A percentile compares a stretch with the other conserved stretches of the same genome.
These are phyloP conservation scores for Esperia sulphurella DNA, from an alignment of 2,888 invertebrate genomes.

Conservation along the genomic window DNA sequence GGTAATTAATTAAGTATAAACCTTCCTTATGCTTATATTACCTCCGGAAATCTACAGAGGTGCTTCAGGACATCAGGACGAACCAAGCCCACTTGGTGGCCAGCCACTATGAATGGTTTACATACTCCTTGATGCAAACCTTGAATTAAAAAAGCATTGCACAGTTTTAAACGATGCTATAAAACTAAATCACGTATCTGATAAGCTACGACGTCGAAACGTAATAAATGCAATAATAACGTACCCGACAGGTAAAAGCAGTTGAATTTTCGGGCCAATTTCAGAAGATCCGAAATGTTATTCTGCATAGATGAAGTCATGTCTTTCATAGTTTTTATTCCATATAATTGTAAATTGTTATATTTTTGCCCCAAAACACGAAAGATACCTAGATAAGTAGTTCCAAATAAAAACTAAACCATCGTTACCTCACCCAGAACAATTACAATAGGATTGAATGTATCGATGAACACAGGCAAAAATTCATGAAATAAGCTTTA, in stretches of 20 bases:
- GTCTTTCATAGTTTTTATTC: conserved; percentile 65
- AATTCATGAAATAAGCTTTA: too few relatives aligned
- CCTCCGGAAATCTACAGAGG: conserved; percentile 89
- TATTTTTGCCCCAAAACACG: not conserved
- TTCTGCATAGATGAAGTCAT: conserved; percentile 67
- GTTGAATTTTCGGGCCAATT: conserved; percentile 92
- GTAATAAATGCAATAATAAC: conserved; percentile 10
- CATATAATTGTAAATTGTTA: conserved; percentile 28
- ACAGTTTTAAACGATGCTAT: too few relatives aligned
- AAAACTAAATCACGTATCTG: too few relatives aligned
- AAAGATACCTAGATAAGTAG: not conserved
- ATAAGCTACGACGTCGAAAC: not conserved
- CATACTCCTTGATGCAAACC: conserved; percentile 88
- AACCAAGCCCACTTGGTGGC: conserved; percentile 93
- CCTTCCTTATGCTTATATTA: conserved; percentile 42
- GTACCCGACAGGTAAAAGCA: conserved; percentile 92
- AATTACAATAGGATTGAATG: not conserved
- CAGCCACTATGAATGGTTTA: conserved; percentile 92
- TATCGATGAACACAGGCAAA: too few relatives aligned
- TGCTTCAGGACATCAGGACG: conserved; percentile 91
- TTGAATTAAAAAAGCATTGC: not conserved
- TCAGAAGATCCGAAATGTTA: conserved; percentile 80
- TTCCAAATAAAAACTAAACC: not conserved
- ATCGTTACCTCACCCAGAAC: not conserved
- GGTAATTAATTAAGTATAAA: not conserved